Conservation (phyloP, 1,140 invertebrate genomes). For the Bombus vancouverensis region DNA sequence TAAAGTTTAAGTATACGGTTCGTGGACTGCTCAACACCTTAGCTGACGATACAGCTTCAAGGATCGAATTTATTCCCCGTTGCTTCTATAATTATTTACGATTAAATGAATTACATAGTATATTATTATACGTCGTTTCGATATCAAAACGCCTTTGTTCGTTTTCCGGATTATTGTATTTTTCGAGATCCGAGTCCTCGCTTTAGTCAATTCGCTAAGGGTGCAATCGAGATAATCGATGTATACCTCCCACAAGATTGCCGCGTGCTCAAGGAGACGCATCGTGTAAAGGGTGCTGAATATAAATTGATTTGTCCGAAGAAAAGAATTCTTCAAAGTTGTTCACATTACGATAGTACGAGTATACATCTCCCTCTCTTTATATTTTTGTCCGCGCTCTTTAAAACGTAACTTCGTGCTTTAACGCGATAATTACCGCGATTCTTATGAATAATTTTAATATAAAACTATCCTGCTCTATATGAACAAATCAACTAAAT, state of each 20-base stretch:
- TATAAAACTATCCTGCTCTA: too few species aligned
- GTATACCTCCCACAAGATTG: constrained; percentile 39
- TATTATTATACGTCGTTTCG: constrained; percentile 51
- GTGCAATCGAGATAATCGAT: constrained; percentile 44
- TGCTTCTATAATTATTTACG: constrained; percentile 61
- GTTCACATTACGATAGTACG: background rate
- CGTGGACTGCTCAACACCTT: constrained; percentile 30
- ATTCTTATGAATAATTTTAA: too few species aligned
- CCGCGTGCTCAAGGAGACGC: background rate
- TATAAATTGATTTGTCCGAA: constrained; percentile 10
- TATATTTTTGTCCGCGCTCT: too few species aligned
- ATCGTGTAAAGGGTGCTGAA: background rate
- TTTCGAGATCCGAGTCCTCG: constrained; percentile 4
- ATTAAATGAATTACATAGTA: constrained; percentile 61
- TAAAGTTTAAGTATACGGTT: constrained; percentile 39
- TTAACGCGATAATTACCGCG: too few species aligned
- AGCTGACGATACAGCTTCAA: constrained; percentile 24
- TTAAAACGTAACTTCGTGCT: too few species aligned
- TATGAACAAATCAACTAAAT: too few species aligned
- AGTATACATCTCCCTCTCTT: too few species aligned
- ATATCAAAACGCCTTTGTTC: constrained; percentile 41
- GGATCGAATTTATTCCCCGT: constrained; percentile 36
- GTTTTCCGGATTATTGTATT: constrained; percentile 49
- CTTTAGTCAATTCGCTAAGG: background rate
- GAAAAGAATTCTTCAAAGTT: background rate